Conservation (phyloP, 37 sponge, comb jelly and placozoan species). For the Geodia barretti region DNA sequence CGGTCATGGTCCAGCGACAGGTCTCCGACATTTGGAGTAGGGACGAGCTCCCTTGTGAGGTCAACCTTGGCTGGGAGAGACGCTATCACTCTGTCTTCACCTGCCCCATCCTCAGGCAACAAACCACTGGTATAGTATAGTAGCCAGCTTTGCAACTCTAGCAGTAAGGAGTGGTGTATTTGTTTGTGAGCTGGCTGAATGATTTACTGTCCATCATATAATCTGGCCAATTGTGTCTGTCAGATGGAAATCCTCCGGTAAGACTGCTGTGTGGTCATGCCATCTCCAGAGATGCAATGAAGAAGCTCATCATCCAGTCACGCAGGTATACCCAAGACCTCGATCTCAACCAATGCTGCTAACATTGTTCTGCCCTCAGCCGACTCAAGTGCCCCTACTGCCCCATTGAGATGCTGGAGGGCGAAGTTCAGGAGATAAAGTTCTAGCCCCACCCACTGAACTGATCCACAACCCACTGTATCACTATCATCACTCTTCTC, state of each 20-base stretch:
- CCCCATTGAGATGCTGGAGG: conserved; percentile 83
- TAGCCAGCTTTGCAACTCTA: neutral
- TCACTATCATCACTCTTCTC: too few species aligned
- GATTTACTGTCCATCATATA: neutral
- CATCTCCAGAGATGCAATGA: conserved; percentile 92
- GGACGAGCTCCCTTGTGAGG: conserved; percentile 81
- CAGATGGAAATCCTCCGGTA: conserved; percentile 87
- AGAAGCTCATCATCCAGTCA: conserved; percentile 66
- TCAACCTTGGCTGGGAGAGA: conserved; percentile 77
- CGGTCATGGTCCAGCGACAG: conserved; percentile 74
- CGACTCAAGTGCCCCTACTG: neutral
- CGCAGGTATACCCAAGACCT: conserved; percentile 38
- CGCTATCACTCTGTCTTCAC: conserved; percentile 93
- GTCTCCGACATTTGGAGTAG: conserved; percentile 67
- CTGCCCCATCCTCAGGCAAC: conserved; percentile 94
- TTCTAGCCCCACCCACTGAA: conserved; percentile 71
- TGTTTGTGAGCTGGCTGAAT: neutral
- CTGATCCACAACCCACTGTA: too few species aligned
- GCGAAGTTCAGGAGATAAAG: conserved; percentile 74
- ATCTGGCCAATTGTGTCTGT: neutral
- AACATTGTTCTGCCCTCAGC: too few species aligned
- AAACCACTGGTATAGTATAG: conserved; percentile 45
- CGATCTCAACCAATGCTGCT: neutral
- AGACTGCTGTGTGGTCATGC: conserved; percentile 93
- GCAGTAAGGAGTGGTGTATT: neutral